A percentile compares a stretch with the other conserved stretches of the same genome.
Conservation (phyloP, 2,113 vertebrate species). For the Malurus cyaneus region DNA sequence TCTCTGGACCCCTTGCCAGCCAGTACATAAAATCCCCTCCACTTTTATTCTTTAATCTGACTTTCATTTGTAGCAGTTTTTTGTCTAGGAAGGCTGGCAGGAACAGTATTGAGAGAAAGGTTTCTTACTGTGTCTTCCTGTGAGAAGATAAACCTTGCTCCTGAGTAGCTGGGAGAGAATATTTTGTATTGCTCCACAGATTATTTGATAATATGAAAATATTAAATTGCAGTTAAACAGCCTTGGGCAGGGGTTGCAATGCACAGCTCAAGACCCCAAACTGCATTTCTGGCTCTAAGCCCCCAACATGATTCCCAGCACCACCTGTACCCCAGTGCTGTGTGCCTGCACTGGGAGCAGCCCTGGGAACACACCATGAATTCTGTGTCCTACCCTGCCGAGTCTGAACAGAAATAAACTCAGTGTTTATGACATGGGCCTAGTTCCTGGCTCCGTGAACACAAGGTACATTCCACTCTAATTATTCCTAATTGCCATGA, state of each 20-base stretch:
- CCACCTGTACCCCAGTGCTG: not conserved
- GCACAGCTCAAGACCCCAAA: not conserved
- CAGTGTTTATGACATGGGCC: not conserved
- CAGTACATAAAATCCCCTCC: not conserved
- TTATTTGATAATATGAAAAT: not conserved
- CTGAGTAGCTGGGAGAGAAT: not conserved
- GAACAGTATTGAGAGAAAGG: not conserved
- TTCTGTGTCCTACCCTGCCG: fast-evolving
- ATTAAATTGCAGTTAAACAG: not conserved
- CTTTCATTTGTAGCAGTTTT: not conserved
- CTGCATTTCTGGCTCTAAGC: not conserved
- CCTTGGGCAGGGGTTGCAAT: not conserved
- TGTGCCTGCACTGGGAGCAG: not conserved
- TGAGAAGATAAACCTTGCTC: not conserved
- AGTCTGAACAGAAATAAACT: not conserved
- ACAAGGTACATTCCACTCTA: constrained; percentile 61
- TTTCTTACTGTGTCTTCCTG: not conserved
- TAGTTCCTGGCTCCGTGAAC: not conserved
- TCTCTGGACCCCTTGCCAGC: not conserved
- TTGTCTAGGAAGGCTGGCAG: not conserved
- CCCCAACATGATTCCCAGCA: not conserved
- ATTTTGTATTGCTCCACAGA: not conserved
- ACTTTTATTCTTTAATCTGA: not conserved
- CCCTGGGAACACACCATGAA: not conserved
- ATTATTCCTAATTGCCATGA: constrained; percentile 59